These are phyloP conservation scores for Okapia johnstoni DNA, from an alignment of 2,113 vertebrate genomes.

Conservation along the genomic window DNA sequence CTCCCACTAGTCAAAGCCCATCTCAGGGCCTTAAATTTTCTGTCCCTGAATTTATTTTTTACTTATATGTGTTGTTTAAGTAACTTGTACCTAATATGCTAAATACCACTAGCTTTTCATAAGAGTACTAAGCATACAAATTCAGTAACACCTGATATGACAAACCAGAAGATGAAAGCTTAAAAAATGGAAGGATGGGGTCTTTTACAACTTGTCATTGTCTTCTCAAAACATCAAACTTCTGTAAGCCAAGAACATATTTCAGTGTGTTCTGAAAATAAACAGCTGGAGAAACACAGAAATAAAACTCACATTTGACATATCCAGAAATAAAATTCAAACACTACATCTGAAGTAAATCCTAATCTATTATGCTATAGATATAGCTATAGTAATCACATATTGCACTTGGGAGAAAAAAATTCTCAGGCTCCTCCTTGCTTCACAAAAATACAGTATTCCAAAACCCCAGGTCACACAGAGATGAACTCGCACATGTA, in stretches of 20 bases:
- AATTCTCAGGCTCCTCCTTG: neutral
- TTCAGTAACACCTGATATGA: neutral
- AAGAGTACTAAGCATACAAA: neutral
- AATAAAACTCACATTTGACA: neutral
- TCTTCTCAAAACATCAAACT: slow-evolving; percentile 29
- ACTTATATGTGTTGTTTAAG: neutral
- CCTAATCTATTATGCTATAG: neutral
- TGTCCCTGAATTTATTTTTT: neutral
- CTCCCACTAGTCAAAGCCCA: neutral
- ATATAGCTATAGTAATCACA: neutral
- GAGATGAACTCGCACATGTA: neutral
- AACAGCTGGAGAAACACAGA: neutral
- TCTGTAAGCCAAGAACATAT: neutral
- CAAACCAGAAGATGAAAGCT: neutral
- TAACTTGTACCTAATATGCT: neutral
- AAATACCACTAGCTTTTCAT: neutral
- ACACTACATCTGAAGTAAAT: neutral
- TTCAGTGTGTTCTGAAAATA: slow-evolving; percentile 9
- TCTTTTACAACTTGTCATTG: neutral
- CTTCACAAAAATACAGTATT: neutral
- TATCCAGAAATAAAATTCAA: neutral
- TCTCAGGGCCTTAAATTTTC: neutral
- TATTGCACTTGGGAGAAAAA: neutral
- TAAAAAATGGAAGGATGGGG: neutral
- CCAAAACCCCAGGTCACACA: neutral